phyloP scores from a whole-genome alignment of 2,113 vertebrate genomes.

The Irena cyanogastra region DNA sequence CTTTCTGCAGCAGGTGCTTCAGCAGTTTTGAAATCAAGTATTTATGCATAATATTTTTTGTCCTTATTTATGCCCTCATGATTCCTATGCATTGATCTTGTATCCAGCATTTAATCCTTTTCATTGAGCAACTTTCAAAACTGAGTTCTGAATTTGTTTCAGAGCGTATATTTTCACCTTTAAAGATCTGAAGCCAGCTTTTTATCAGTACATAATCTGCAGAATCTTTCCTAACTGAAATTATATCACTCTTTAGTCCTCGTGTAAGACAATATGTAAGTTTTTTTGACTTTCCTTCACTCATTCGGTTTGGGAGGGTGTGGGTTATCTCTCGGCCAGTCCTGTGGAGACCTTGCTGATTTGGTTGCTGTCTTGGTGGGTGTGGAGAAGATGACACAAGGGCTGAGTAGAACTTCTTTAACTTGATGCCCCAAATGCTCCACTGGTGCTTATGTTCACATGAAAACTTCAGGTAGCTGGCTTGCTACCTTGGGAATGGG shows the following conservation, averaged over 20 bases:
- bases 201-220: not conserved
- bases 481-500: not conserved
- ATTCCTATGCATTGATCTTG: not conserved
- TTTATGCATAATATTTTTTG: not conserved
- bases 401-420: not conserved
- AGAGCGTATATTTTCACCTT: not conserved
- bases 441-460: not conserved
- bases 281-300: not conserved
- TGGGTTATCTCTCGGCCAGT: not conserved
- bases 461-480: not conserved
- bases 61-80: not conserved
- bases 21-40: not conserved
- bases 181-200: not conserved
- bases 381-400: not conserved
- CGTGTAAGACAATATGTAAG: accelerated
- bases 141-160: not conserved
- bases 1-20: not conserved
- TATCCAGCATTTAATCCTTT: not conserved
- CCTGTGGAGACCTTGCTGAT: not conserved
- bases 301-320: not conserved
- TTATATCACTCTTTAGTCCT: accelerated
- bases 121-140: not conserved
- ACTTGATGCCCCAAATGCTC: not conserved
- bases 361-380: not conserved
- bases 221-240: not conserved